Percentiles rank a stretch among this genome's conserved stretches.
Conservation (phyloP, 2,113 vertebrate species). For the Myiagra hebetior region DNA sequence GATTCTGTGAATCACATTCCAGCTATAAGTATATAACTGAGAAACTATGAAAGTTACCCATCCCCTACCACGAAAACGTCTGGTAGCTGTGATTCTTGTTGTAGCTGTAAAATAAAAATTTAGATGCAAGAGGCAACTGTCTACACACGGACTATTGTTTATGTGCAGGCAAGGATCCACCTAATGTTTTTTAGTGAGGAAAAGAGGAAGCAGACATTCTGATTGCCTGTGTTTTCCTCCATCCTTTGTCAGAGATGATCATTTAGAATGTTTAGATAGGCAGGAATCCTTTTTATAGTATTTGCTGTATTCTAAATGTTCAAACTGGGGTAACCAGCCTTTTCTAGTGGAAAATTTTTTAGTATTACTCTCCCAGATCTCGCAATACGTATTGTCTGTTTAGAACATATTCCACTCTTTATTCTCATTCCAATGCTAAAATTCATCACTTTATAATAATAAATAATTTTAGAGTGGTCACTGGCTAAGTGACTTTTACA, state of each 20-base stretch:
- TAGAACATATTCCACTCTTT: neutral
- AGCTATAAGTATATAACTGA: neutral
- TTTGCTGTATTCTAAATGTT: neutral
- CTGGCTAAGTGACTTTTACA: slow-evolving; percentile 1
- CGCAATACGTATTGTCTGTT: neutral
- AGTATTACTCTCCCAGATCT: neutral
- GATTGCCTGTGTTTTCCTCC: neutral
- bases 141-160: neutral
- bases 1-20: neutral
- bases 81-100: neutral
- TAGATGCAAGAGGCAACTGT: neutral
- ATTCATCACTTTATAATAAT: slow-evolving; percentile 27
- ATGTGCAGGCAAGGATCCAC: neutral
- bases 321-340: neutral
- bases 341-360: neutral
- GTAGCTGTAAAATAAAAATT: neutral
- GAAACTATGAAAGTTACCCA: neutral
- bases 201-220: neutral
- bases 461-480: slow-evolving; percentile 41
- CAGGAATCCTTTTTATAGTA: neutral
- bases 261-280: neutral
- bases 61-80: neutral
- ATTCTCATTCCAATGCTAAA: slow-evolving; percentile 19
- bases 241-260: neutral
- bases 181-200: neutral